Conservation (phyloP, 92 coral and sea anemone genomes). For the Siderastrea siderea region DNA sequence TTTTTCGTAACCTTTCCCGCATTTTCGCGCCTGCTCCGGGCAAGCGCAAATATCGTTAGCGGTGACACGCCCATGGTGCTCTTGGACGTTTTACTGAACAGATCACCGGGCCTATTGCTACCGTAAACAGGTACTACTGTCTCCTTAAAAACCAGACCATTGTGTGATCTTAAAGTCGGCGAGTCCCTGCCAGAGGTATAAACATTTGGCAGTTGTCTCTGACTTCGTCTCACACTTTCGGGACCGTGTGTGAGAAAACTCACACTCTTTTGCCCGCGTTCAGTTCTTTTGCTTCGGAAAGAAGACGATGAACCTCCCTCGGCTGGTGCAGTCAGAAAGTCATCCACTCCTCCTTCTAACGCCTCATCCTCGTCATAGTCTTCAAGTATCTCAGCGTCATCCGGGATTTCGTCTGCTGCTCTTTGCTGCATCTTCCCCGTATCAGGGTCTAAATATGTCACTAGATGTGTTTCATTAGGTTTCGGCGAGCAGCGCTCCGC, state of each 20-base stretch:
- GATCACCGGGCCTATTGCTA: constrained; percentile 53
- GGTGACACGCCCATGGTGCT: constrained; percentile 70
- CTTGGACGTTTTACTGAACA: constrained; percentile 45
- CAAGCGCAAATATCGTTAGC: constrained; percentile 86
- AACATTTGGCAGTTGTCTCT: not conserved
- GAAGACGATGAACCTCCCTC: constrained; percentile 10
- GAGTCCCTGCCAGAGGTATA: constrained; percentile 30
- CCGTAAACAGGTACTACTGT: constrained; percentile 61
- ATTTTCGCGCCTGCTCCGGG: constrained; percentile 78
- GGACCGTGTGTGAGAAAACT: not conserved
- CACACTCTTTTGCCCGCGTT: constrained; percentile 14
- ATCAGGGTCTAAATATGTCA: constrained; percentile 75
- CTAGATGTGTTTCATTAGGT: constrained; percentile 28
- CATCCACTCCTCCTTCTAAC: constrained; percentile 22
- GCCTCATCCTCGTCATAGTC: constrained; percentile 47
- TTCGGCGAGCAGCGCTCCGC: constrained; percentile 5
- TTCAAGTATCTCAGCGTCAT: constrained; percentile 70
- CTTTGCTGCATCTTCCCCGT: constrained; percentile 73
- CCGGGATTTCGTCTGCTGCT: constrained; percentile 72
- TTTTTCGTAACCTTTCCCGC: constrained; percentile 1
- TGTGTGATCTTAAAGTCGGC: constrained; percentile 5
- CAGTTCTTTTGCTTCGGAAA: constrained; percentile 11
- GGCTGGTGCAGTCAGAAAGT: not conserved
- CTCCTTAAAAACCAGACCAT: constrained; percentile 25
- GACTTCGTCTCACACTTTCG: not conserved